Conservation (phyloP, 2,797 vertebrate genomes). For the Hephaestus fuliginosus region DNA sequence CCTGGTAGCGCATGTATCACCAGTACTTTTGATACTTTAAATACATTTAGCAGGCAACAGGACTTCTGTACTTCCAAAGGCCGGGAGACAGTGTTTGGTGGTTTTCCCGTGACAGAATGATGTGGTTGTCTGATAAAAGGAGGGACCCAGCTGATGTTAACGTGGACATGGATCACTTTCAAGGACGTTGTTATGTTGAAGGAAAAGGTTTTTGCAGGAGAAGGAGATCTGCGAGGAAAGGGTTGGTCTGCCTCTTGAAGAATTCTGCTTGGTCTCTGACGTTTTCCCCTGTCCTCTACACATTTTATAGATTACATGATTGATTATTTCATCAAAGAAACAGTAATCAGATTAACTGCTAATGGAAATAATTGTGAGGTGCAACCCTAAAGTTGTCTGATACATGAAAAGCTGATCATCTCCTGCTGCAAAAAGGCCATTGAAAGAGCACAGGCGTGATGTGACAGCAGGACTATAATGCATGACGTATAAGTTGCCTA, state of each 20-base stretch:
- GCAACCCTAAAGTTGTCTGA: background rate
- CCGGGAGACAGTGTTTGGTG: too few species aligned
- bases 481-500: slow-evolving; percentile 50
- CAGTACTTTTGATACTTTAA: background rate
- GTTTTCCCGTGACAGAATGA: too few species aligned
- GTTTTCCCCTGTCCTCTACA: background rate
- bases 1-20: background rate
- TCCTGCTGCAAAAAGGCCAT: background rate
- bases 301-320: background rate
- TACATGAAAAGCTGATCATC: slow-evolving; percentile 8
- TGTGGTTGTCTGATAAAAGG: background rate
- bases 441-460: slow-evolving; percentile 28
- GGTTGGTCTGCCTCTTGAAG: background rate
- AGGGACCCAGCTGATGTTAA: background rate
- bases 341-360: background rate
- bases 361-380: background rate
- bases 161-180: background rate
- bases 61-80: background rate
- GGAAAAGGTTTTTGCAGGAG: background rate
- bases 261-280: background rate
- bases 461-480: slow-evolving; percentile 31
- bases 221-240: background rate
- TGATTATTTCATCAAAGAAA: background rate
- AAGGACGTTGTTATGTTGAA: background rate
- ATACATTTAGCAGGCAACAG: background rate